These are phyloP conservation scores for Lasioglossum villosulum DNA, from an alignment of 2,888 invertebrate species.

Conservation along the genomic window DNA sequence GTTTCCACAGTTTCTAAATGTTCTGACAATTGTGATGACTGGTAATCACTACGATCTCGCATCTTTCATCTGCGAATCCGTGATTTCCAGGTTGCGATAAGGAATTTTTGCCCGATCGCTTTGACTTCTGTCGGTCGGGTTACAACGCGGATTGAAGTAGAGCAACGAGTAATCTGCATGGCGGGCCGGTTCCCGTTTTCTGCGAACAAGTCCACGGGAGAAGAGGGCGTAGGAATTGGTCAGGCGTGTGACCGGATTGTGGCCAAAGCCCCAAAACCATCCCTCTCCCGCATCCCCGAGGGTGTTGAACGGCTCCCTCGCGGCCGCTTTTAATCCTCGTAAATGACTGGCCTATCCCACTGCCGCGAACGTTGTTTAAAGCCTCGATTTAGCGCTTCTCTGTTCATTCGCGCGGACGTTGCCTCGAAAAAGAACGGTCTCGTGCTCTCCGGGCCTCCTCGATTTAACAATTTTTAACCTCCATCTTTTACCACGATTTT, in stretches of 20 bases:
- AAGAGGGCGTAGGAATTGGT: conserved; percentile 62
- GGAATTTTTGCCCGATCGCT: background rate
- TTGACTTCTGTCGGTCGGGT: conserved; percentile 5
- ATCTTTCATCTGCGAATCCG: background rate
- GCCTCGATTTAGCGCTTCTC: conserved; percentile 54
- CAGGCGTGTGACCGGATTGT: conserved; percentile 72
- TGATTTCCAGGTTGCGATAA: background rate
- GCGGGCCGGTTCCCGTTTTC: conserved; percentile 44
- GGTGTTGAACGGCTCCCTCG: conserved; percentile 47
- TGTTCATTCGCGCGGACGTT: conserved; percentile 33
- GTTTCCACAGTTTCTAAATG: background rate
- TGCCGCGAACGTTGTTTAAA: conserved; percentile 56
- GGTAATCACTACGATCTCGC: background rate
- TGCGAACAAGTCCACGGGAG: conserved; percentile 28
- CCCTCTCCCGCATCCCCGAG: conserved; percentile 42
- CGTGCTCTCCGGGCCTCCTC: background rate
- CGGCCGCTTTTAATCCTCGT: conserved; percentile 69
- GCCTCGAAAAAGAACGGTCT: conserved; percentile 9
- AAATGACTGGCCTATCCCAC: conserved; percentile 65
- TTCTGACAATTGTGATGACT: background rate
- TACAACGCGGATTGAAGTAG: conserved; percentile 19
- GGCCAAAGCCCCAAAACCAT: conserved; percentile 65
- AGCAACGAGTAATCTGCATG: conserved; percentile 37
- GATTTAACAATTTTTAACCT: conserved; percentile 23
- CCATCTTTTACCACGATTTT: background rate